Base-by-base conservation (phyloP, 2,888 invertebrate genomes). In the Tenodera sinensis region DNA sequence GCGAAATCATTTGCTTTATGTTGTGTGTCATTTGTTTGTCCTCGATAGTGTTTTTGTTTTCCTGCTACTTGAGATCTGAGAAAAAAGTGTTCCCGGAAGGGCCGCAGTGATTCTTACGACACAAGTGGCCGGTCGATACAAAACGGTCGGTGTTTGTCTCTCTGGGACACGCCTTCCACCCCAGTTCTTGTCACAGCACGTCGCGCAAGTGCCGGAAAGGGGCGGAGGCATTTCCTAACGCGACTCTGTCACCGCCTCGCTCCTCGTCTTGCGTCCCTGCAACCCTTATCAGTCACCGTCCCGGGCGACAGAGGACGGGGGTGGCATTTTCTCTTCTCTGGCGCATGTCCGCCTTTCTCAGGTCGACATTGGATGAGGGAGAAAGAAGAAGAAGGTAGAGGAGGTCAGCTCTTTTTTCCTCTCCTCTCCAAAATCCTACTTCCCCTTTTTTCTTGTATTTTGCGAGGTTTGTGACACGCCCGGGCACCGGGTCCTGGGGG, bases 311-410 rank as follows among this genome's bases (percentile, higher is more conserved):
- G 54, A 71, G 54, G 54, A 71, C 54, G 54, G 54, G 54, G 54
- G 54, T 71, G 54, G 54, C 54, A 87, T 87, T 87, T 71, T 71
- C 54, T 71, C 54, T 25, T 87, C 87, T 87, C n/a, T 82, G 28
- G 87, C 87, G 87, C 87, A 87, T 87, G 87, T 87, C 87, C 87
- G 87, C 83, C 82, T 87, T 87, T 87, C 87, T 87, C 87, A 87
- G 87, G 87, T 87, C 87, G 87, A 87, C 87, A 87, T 87, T 87
- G 87, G 87, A 87, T 87, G 83, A 30, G 87, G 87, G 87, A 83
- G 87, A 87, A 83, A 71, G 54, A 71, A 15, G 54, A 71, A 15
- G 54, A 71, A 83, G 83, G 87, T 82, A 28, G 30, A 83, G 34
- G 83, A 83, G 87, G 87, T 82, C 82, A 82, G 30, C 81, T 25